phyloP scores from a whole-genome alignment of 2,797 vertebrate genomes.

The Arrhamphus sclerolepis region DNA sequence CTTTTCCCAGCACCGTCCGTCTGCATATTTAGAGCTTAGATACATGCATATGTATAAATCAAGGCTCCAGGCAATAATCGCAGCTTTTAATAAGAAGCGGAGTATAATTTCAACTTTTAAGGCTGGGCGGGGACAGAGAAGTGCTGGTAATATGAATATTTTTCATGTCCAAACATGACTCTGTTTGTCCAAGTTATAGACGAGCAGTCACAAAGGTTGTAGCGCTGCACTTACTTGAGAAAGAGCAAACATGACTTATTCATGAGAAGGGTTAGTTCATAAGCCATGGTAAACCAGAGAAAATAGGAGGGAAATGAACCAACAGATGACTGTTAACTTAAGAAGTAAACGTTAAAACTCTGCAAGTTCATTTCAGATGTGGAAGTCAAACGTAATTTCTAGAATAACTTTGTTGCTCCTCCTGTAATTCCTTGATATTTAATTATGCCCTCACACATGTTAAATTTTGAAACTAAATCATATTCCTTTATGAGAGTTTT shows the following conservation, averaged over 20 bases:
- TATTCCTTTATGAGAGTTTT: background rate
- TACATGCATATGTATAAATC: conserved; percentile 80
- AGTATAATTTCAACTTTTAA: conserved; percentile 68
- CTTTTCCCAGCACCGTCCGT: conserved; percentile 41
- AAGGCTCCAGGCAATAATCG: conserved; percentile 68
- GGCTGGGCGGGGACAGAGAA: conserved; percentile 34
- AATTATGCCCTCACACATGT: background rate
- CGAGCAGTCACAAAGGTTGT: conserved; percentile 21
- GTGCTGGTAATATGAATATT: conserved; percentile 48
- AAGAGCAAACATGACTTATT: conserved; percentile 49
- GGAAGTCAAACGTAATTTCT: background rate
- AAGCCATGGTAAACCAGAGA: conserved; percentile 14
- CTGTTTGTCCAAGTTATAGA: conserved; percentile 61
- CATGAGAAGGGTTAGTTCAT: conserved; percentile 18
- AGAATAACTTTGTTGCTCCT: conserved; percentile 3
- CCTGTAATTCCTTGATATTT: background rate
- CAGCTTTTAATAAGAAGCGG: conserved; percentile 72
- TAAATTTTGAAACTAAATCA: background rate
- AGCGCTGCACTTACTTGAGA: conserved; percentile 2
- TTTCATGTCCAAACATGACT: conserved; percentile 60
- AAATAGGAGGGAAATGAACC: conserved; percentile 19
- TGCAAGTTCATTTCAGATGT: conserved; percentile 14
- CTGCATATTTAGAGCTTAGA: conserved; percentile 75
- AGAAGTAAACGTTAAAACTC: conserved; percentile 18
- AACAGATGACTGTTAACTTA: conserved; percentile 25